Evolutionary conservation across 2,888 invertebrate species (phyloP).

Genomic region (Noctua fimbriata): DNA sequence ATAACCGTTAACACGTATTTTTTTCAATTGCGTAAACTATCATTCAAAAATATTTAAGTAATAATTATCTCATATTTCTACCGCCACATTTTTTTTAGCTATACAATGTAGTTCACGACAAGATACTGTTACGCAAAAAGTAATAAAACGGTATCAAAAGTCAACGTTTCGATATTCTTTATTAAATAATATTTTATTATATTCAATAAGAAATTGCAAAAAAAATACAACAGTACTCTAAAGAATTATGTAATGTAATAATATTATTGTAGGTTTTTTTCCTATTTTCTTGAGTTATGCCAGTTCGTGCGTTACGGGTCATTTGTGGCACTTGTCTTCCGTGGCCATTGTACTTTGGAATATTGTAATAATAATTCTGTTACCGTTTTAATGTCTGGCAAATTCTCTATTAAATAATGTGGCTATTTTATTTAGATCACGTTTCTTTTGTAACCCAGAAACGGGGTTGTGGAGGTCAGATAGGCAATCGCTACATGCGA

Average conservation of each 20-base stretch:
- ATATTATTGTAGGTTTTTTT: conserved; percentile 32
- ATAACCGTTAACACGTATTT: neutral
- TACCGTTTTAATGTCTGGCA: conserved; percentile 2
- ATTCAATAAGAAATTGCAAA: conserved; percentile 41
- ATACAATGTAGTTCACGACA: neutral
- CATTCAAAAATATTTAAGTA: neutral
- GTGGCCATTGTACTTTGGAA: conserved; percentile 18
- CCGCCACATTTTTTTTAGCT: neutral
- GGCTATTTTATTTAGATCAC: neutral
- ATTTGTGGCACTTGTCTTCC: conserved; percentile 54
- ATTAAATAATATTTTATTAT: conserved; percentile 18
- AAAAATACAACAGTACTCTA: conserved; percentile 23
- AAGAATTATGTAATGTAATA: conserved; percentile 46
- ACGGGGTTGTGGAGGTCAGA: neutral
- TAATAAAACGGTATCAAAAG: conserved; percentile 1
- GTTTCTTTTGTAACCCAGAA: neutral
- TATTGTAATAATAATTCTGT: conserved; percentile 28
- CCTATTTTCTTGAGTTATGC: conserved; percentile 47
- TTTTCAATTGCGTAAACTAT: neutral
- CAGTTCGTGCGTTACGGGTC: conserved; percentile 64
- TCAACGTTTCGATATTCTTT: conserved; percentile 14
- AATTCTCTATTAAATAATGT: conserved; percentile 4
- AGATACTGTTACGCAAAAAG: conserved; percentile 2
- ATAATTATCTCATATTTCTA: neutral
- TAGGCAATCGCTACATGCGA: neutral